Evolutionary conservation across 2,797 vertebrate genomes (phyloP).

Genomic region (Tokudaia muenninki): DNA sequence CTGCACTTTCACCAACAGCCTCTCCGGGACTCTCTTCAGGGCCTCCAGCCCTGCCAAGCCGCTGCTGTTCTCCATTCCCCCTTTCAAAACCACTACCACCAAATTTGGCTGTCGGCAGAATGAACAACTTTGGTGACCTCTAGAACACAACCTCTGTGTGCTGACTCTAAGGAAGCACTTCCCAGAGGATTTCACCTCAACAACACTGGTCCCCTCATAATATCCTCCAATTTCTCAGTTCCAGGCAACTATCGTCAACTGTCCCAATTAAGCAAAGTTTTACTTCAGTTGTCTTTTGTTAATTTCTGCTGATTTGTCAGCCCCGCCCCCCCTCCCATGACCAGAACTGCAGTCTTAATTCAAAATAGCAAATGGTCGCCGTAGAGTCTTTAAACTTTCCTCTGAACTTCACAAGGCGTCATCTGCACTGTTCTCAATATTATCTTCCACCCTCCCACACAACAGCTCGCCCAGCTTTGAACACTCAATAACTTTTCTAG

Average conservation of each 20-base stretch:
- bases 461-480: not conserved
- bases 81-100: not conserved
- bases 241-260: not conserved
- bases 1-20: not conserved
- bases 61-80: no score
- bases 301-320: not conserved
- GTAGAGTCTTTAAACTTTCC: not conserved
- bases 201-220: not conserved
- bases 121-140: not conserved
- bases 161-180: not conserved
- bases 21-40: not conserved
- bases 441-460: not conserved
- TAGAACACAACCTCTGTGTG: not conserved
- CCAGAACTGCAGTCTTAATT: not conserved
- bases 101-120: not conserved
- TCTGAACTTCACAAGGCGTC: not conserved
- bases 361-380: not conserved
- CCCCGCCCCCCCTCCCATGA: no score
- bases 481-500: not conserved
- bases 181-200: not conserved
- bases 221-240: not conserved
- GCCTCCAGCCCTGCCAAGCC: not conserved
- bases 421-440: not conserved
- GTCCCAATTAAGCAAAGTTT: not conserved
- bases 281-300: not conserved